Base-by-base conservation (phyloP, 2,888 invertebrate genomes). In the Lepeophtheirus nordmannii region DNA sequence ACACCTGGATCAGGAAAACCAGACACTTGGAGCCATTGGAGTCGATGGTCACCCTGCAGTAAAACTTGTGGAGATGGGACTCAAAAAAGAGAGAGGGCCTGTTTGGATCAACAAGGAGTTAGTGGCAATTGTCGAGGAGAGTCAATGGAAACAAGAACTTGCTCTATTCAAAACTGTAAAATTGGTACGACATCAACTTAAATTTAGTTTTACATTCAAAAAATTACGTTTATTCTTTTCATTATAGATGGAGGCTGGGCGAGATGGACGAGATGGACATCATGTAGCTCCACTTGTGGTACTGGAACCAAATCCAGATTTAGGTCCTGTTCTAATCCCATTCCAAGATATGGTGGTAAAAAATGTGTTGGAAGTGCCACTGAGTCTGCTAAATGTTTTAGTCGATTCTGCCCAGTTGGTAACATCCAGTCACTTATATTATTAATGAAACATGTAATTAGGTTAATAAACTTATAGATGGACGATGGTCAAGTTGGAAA, bases 401-500 rank as follows among this genome's bases (percentile, higher is more conserved):
- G 17, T 8, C 14, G n/a, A n/a, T 46, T 5, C 53, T 46, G 53
- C 17, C 53, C 53, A 46, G 17, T 46, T 46, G 53, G 53, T 46
- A 46, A 46, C 8, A 46, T 14, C 17, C 8, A 8, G 2, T 5
- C 53, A 46, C 5, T 5, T 46, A n/a, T 5, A 5, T 46, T 5
- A 2, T 46, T 5, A 46, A 46, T 46, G 2, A n/a, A 30, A 5
- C 30, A 30, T 30, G 30, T 30, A 7, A 30, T 7, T 7, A 30
- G 7, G 30, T 7, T 30, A 30, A 30, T 46, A 5, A n/a, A 46
- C 53, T 46, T 46, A 46, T n/a, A 46, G 53, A 46, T 2, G 53
- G 53, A n/a, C 53, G 53, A 88, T 74, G 80, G 83, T 3, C 82
- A 82, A 0, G 74, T 77, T 72, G 82, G 83, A 1, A 87, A 90